Base-by-base conservation (phyloP, 2,113 vertebrate species). In the Gopherus flavomarginatus region DNA sequence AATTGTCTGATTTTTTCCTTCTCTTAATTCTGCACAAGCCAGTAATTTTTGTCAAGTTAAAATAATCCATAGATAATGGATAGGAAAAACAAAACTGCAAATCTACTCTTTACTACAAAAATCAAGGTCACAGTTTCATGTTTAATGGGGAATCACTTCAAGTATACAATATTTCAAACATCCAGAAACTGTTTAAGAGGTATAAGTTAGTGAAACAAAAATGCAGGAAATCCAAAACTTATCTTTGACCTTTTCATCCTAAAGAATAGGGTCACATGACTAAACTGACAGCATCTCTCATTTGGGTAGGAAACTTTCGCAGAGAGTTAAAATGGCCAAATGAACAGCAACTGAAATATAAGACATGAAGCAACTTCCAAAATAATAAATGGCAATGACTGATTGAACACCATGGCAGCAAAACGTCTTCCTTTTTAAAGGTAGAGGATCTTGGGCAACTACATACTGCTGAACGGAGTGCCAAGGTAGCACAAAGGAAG, bases 121-220 rank as follows among this genome's bases (percentile, higher is more conserved):
- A 79, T 93, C 47, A 97, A 44, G 38, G 95, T 97, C 97, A 97
- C 97, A 97, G 96, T 96, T 97, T 97, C 75, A 81, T 96, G 81
- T 97, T 97, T 97, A 97, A 97, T 97, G 97, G 95, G 94, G 96
- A 97, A 97, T 94, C 87, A 96, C 93, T 93, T 94, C 93, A 95
- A 90, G 94, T 95, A 96, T 75, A 97, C 96, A 97, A 13, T 94
- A 97, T 72, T 94, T 96, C 81, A 95, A 95, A 97, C 78, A 96
- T 96, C 87, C 92, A 97, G 92, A 93, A 96, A 97, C 83, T 90
- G 44, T 81, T 94, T 95, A 96, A 89, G 93, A 96, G 53, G 85
- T 92, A 82, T 81, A 93, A 94, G 95, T 92, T 87, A 89, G 90
- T 5, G 93, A 83, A 97, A 97, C 90, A 94, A 96, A 96, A 96